A percentile compares a stretch with the other conserved stretches of the same genome.
Conservation (phyloP, 64 coral and sea anemone genomes). For the Pocillopora verrucosa region DNA sequence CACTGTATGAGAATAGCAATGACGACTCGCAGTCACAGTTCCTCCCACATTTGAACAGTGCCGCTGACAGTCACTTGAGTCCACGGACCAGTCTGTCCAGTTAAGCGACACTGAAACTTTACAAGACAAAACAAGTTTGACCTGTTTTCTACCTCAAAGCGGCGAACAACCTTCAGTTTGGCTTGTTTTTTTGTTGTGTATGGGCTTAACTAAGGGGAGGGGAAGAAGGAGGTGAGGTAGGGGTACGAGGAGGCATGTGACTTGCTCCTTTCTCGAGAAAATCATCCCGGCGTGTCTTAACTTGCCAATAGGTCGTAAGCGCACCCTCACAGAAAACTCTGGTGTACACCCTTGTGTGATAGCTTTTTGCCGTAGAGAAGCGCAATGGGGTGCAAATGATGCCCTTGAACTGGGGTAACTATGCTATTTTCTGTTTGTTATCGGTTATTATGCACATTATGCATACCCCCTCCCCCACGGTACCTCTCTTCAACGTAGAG, state of each 20-base stretch:
- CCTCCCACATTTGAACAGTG: conserved; percentile 27
- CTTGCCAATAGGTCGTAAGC: no score
- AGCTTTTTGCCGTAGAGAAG: no score
- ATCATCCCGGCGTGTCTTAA: no score
- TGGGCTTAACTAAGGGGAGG: background rate
- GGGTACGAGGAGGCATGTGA: no score
- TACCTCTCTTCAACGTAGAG: no score
- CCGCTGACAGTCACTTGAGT: background rate
- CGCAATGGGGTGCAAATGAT: no score
- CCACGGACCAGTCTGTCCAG: conserved; percentile 8
- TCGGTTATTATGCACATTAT: no score
- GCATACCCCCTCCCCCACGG: no score
- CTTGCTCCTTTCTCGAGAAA: no score
- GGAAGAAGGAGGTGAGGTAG: background rate
- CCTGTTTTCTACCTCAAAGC: background rate
- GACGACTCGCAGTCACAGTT: background rate
- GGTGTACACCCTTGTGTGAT: background rate
- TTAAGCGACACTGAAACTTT: background rate
- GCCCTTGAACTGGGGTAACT: no score
- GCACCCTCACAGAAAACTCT: no score
- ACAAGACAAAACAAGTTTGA: background rate
- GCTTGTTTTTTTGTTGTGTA: background rate
- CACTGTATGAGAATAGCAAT: background rate
- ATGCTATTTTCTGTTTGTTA: no score
- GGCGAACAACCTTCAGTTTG: background rate